Conservation (phyloP, 2,888 invertebrate species). For the Druceiella hillmani region DNA sequence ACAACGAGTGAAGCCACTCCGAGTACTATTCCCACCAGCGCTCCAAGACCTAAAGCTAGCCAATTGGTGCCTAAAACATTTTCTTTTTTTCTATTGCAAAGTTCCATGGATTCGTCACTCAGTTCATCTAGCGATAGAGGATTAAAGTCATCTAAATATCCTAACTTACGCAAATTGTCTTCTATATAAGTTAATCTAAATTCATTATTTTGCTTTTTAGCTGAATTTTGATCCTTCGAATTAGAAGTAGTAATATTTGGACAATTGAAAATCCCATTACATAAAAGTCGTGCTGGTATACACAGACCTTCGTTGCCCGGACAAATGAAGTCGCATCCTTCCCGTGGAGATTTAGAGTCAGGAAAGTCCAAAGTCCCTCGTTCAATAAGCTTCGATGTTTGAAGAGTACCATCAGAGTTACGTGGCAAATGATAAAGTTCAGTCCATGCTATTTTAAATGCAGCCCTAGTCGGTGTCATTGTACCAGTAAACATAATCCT, state of each 20-base stretch:
- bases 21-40: conserved; percentile 51
- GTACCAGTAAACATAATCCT: conserved; percentile 70
- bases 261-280: conserved; percentile 85
- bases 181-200: conserved; percentile 54
- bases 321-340: conserved; percentile 80
- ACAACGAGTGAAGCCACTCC: conserved; percentile 53
- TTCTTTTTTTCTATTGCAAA: conserved; percentile 53
- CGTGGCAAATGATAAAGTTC: conserved; percentile 81
- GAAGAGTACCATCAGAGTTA: conserved; percentile 73
- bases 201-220: conserved; percentile 28
- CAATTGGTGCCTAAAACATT: conserved; percentile 50
- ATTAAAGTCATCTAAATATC: conserved; percentile 46
- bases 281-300: conserved; percentile 76
- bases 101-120: conserved; percentile 72
- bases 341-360: conserved; percentile 31
- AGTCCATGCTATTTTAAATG: conserved; percentile 88
- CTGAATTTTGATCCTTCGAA: conserved; percentile 39
- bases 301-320: conserved; percentile 80
- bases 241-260: conserved; percentile 59
- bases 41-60: conserved; percentile 59
- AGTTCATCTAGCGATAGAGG: conserved; percentile 46
- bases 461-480: conserved; percentile 74
- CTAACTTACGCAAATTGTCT: conserved; percentile 55
- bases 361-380: conserved; percentile 37
- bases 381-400: conserved; percentile 71